Evolutionary conservation across 2,797 vertebrate genomes (phyloP), one percentile per base, ranked within the genome.

Genomic region (Sebastes baramenuke): DNA sequence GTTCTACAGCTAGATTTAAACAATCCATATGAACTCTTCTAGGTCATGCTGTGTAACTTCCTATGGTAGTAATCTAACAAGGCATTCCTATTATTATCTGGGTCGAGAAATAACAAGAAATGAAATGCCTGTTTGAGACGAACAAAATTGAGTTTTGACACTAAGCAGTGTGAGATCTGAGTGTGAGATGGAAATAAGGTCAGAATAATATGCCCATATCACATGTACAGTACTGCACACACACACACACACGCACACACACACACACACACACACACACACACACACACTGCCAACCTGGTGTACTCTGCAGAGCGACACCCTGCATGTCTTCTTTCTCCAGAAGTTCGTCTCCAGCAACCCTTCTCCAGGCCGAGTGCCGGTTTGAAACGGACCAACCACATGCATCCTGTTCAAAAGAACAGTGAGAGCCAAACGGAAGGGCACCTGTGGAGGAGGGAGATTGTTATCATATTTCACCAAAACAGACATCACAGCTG

Each of bases 371-470:
- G 54, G 91, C 91, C 2, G 75, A 85, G 34, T 68, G 92, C 82
- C 84, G 89, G 14, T 89, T 94, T 79, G 93, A 91, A 56, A 93
- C 71, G 0, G 92, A 95, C 97, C 97, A 98, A 55, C 97, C 96
- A 82, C 97, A 98, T 0, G 83, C 79, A 65, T 95, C 96, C 30
- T 87, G 86, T 86, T 98, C 97, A 92, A 98, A 98, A 0, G 96
- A 97, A 79, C 97, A 98, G 12, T 97, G 92, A 18, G 97, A 95
- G n/a, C 97, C 97, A 12, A 92, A 82, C 1, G 97, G 97, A 80
- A 97, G 93, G 76, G 75, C 87, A 65, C 93, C 97, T 97, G 90
- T 20, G 62, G 74, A 67, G 62, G 12, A 88, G 52, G 14, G 14
- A 72, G 9, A 67, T 4, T 30, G 9, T 55, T n/a, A 6, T 74